These are phyloP conservation scores for Lonchura striata DNA, from an alignment of 2,113 vertebrate species.

Conservation along the genomic window DNA sequence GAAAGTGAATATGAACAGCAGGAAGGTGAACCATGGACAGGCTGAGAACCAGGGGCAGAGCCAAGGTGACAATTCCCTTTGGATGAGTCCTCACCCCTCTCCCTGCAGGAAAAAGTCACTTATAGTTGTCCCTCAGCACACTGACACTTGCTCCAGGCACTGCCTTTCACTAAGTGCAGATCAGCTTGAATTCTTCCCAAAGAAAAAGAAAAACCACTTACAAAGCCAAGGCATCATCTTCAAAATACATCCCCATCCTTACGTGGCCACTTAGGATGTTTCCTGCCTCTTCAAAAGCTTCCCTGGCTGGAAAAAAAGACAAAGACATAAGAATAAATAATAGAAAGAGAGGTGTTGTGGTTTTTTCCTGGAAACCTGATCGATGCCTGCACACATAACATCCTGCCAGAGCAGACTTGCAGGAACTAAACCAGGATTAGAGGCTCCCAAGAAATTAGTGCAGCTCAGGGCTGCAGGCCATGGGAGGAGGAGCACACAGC, in stretches of 20 bases:
- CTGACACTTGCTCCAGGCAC: neutral
- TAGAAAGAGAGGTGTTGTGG: neutral
- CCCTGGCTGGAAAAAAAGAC: slow-evolving; percentile 65
- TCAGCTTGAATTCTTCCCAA: neutral
- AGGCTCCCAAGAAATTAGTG: neutral
- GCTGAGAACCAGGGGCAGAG: neutral
- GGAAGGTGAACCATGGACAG: neutral
- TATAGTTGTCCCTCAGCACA: neutral
- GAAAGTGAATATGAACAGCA: neutral
- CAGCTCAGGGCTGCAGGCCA: neutral
- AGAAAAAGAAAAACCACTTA: slow-evolving; percentile 57
- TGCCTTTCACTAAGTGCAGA: neutral
- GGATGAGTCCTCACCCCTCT: neutral
- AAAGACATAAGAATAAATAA: neutral
- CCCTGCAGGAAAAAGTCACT: neutral
- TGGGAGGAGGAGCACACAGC: neutral
- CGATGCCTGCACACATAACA: neutral
- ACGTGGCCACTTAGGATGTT: slow-evolving; percentile 76
- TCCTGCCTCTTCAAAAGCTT: slow-evolving; percentile 79
- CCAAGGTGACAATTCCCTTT: neutral
- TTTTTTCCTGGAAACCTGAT: neutral
- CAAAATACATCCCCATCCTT: slow-evolving; percentile 78
- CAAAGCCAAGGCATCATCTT: slow-evolving; percentile 69
- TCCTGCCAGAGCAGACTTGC: neutral
- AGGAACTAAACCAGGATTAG: neutral